These are phyloP conservation scores for Centropyge bicolor DNA, from an alignment of 2,797 vertebrate species.

Conservation along the genomic window DNA sequence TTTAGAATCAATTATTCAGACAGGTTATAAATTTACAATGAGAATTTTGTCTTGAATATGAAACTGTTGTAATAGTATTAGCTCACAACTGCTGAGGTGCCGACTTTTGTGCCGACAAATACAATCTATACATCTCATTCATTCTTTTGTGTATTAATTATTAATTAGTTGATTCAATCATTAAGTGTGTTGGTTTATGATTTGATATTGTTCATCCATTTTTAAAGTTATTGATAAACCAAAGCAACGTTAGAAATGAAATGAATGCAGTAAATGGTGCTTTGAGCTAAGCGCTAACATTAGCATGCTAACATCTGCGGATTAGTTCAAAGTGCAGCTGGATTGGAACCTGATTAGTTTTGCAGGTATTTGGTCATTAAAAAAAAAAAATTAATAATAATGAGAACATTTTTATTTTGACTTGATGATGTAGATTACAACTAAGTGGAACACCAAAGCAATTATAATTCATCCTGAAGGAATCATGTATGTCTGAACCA, in stretches of 20 bases:
- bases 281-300: background rate
- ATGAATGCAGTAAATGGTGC: no score
- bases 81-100: background rate
- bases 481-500: background rate
- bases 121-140: background rate
- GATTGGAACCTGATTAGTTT: background rate
- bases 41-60: constrained; percentile 27
- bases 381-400: background rate
- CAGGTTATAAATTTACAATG: constrained; percentile 55
- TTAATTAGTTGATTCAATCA: background rate
- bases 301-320: background rate
- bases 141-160: background rate
- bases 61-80: constrained; percentile 1
- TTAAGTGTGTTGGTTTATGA: background rate
- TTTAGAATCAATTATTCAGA: constrained; percentile 64
- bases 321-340: background rate
- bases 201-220: background rate
- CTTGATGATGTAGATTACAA: background rate
- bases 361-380: background rate
- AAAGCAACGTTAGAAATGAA: background rate
- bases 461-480: background rate
- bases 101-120: background rate
- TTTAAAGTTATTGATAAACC: background rate
- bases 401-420: background rate
- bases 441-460: background rate